phyloP scores from a whole-genome alignment of 2,888 invertebrate genomes.

The Troilus luridus region DNA sequence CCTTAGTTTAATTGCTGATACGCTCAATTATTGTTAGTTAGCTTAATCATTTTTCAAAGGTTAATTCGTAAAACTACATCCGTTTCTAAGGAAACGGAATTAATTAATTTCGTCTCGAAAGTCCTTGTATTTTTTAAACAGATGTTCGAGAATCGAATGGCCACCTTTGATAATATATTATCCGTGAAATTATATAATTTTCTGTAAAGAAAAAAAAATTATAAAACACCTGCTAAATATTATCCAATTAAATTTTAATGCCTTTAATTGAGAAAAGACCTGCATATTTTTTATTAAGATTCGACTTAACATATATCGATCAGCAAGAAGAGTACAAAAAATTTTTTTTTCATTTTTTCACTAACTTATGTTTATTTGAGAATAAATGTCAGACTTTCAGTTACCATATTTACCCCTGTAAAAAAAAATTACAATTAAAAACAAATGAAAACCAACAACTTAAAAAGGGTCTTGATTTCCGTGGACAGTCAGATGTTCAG shows the following conservation, averaged over 20 bases:
- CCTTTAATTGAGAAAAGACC: no score
- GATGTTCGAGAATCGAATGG: background rate
- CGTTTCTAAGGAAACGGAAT: background rate
- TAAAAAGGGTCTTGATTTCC: no score
- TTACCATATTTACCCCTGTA: no score
- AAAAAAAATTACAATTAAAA: no score
- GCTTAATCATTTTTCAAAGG: slow-evolving; percentile 27
- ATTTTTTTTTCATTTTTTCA: no score
- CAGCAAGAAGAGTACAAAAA: no score
- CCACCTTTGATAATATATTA: background rate
- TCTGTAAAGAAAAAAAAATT: background rate
- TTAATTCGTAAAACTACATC: slow-evolving; percentile 16
- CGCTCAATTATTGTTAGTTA: background rate
- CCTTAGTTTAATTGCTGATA: background rate
- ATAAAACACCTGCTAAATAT: background rate
- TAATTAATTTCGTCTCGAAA: background rate
- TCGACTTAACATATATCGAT: no score
- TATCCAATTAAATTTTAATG: background rate
- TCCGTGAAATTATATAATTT: background rate
- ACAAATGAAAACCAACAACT: no score
- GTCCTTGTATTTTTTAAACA: slow-evolving; percentile 9
- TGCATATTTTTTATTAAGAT: no score
- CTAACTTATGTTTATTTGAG: no score
- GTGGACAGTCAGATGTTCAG: no score
- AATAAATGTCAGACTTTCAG: no score